Percentiles rank a stretch among this genome's conserved stretches.
These are phyloP conservation scores for Thalpophila matura DNA, from an alignment of 2,888 invertebrate species.

Conservation along the genomic window DNA sequence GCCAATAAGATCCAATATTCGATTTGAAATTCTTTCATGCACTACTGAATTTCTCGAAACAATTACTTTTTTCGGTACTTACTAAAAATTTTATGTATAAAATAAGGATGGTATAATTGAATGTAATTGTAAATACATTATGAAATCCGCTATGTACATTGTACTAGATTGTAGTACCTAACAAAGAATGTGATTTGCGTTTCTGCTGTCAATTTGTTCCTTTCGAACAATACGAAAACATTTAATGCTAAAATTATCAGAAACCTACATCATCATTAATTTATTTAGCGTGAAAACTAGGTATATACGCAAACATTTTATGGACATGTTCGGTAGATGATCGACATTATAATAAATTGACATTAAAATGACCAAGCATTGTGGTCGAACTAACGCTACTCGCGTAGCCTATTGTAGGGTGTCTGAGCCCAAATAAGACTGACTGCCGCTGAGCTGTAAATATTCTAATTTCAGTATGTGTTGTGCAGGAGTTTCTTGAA, in stretches of 20 bases:
- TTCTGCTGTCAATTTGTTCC: constrained; percentile 14
- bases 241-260: too few relatives aligned
- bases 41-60: constrained; percentile 9
- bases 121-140: constrained; percentile 22
- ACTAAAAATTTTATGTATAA: neutral
- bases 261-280: too few relatives aligned
- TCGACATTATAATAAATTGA: constrained; percentile 5
- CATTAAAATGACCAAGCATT: constrained; percentile 12
- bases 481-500: constrained; percentile 20
- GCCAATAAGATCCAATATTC: neutral
- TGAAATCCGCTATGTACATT: constrained; percentile 22
- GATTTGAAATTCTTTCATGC: constrained; percentile 1
- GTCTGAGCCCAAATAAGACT: constrained; percentile 35
- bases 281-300: neutral
- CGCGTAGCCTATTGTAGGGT: neutral
- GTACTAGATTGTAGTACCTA: constrained; percentile 14
- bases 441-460: constrained; percentile 39
- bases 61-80: constrained; percentile 1
- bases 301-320: neutral
- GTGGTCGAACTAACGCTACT: neutral
- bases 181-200: constrained; percentile 5
- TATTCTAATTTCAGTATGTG: constrained; percentile 34
- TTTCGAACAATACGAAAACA: neutral
- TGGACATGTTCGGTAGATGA: neutral
- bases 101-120: too few relatives aligned